Evolutionary conservation across 2,888 invertebrate genomes (phyloP), one percentile per base, ranked within the genome.

Genomic region (Cepaea hortensis): DNA sequence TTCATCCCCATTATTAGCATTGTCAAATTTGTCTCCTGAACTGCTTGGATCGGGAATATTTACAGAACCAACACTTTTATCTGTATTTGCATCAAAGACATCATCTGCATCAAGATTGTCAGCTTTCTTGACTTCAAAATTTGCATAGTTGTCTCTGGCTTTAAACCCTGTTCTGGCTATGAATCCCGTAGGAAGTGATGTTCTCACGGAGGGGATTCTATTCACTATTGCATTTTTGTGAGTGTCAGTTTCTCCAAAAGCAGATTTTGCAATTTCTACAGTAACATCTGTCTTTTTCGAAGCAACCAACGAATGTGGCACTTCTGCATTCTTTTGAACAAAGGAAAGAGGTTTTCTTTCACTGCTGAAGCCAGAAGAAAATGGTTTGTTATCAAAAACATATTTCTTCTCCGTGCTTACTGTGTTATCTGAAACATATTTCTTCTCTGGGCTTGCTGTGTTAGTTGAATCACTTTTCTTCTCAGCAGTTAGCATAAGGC

Each of bases 91-190:
- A 48, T 81, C 68, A 62, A 81, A 81, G n/a, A 81, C 81, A 48
- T 81, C 81, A n/a, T 81, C 81, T 15, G 23, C n/a, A 72, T 81
- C 81, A 55, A 72, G 11, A n/a, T 48, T 72, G n/a, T 81, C 70
- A 46, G 55, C n/a, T n/a, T 81, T 81, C 70, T 55, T 81, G 6
- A 3, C 15, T 13, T 81, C 81, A 2, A 70, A 3, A n/a, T 48
- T 50, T 72, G 23, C 70, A 72, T 20, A 23, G 13, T 20, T 68
- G 9, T 81, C 81, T 11, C 68, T 18, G 20, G 77, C 18, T 48
- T n/a, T 79, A 35, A 79, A n/a, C 3, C 18, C 23, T 4, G 55
- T 9, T 4, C 68, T 62, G 48, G 46, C 70, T 6, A 70, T 0
- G 20, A 72, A 50, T 70, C 18, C 81, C 3, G 70, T n/a, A 50